Evolutionary conservation across 1,140 invertebrate species (phyloP), one percentile per base, ranked within the genome.

Genomic region (Calycopis cecrops): DNA sequence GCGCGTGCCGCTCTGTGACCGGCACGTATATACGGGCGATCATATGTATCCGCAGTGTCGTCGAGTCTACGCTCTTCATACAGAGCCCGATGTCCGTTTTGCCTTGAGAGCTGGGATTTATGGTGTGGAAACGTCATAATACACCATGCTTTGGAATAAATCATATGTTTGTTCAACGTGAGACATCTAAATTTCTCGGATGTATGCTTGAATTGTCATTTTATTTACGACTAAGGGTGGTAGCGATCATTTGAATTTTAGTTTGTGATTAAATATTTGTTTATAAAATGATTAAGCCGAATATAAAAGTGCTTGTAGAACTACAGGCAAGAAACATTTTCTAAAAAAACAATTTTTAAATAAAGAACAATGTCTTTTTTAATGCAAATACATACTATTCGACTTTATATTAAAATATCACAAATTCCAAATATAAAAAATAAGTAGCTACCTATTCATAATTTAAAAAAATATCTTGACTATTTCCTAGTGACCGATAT

Each of bases 61-160:
- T 71, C 77, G 67, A 69, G 57, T 73, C 77, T 82, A 28, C 21
- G 21, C 21, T 28, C 21, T 28, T 82, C 79, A 79, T 85, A 79
- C 65, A 77, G 21, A 69, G 73, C 70, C 75, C 74, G 77, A 80
- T 84, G 79, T 76, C 76, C 69, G 69, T 68, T 69, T 64, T 28
- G 75, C 73, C 77, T 85, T 83, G 83, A 86, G 80, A 76, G 73
- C 67, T 34, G 74, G 62, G 67, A 86, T 86, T 85, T 86, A 86
- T 85, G 76, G 79, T 59, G 73, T 82, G 79, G 81, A 85, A 86
- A 80, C 78, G 79, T 86, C 83, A 86, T 72, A 68, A 76, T 67
- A 60, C 60, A 70, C 77, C 70, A 73, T 78, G 73, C 81, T 76
- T 69, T 47, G 55, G 62, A 59, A 85, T 85, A 86, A 82, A 85